phyloP scores from a whole-genome alignment of 2,113 vertebrate genomes.

The Agelaius phoeniceus region DNA sequence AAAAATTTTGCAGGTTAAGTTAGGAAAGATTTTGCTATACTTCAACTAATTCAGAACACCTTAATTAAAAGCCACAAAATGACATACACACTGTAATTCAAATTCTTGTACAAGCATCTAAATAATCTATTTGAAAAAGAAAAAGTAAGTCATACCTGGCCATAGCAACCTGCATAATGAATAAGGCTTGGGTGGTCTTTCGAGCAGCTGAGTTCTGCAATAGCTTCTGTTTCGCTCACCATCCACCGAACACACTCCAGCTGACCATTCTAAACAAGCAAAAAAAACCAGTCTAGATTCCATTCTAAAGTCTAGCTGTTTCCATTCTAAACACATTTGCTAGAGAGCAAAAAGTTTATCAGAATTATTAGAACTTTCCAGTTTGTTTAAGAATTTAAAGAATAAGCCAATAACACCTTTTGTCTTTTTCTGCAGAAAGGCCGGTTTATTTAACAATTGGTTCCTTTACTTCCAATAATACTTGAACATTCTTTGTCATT shows the following conservation, averaged over 20 bases:
- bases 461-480: not conserved
- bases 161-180: slow-evolving; percentile 93
- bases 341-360: not conserved
- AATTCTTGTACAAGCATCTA: not conserved
- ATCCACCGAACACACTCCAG: slow-evolving; percentile 97
- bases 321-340: not conserved
- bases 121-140: not conserved
- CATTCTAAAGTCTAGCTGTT: not conserved
- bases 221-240: slow-evolving; percentile 98
- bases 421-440: not conserved
- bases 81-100: not conserved
- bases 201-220: slow-evolving; percentile 94
- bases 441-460: not conserved
- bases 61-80: not conserved
- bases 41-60: not conserved
- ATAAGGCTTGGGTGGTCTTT: slow-evolving; percentile 95
- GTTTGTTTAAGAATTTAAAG: not conserved
- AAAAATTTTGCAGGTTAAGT: not conserved
- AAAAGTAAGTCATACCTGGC: slow-evolving; percentile 83
- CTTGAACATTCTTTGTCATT: not conserved
- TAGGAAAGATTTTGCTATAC: not conserved
- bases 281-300: not conserved
- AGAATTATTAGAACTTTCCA: not conserved
- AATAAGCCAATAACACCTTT: not conserved
- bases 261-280: slow-evolving; percentile 86